Conservation (phyloP, 2,888 invertebrate species). For the Dolomedes plantarius region DNA sequence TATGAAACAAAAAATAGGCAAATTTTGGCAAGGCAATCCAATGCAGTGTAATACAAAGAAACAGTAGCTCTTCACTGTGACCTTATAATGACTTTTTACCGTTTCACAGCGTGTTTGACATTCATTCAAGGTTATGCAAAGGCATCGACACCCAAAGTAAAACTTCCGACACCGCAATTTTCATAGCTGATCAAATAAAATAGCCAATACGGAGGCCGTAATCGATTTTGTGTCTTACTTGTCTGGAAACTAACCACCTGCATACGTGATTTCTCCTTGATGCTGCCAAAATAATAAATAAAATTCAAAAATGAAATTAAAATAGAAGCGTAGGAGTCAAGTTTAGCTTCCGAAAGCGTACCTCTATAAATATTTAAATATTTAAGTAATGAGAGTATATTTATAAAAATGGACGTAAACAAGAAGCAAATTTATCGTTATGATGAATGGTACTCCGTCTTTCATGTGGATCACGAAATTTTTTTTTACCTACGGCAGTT, state of each 20-base stretch:
- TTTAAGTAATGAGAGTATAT: too few species aligned
- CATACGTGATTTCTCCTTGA: background rate
- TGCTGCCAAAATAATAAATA: background rate
- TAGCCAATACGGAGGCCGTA: background rate
- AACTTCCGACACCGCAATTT: background rate
- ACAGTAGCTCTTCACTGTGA: too few species aligned
- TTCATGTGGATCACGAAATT: too few species aligned
- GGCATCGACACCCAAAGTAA: background rate
- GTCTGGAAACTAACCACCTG: slow-evolving; percentile 10
- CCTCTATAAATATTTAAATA: too few species aligned
- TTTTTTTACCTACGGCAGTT: too few species aligned
- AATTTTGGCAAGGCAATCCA: too few species aligned
- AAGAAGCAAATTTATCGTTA: too few species aligned
- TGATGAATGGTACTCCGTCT: too few species aligned
- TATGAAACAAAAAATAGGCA: too few species aligned
- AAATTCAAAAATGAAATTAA: background rate
- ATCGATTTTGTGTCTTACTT: slow-evolving; percentile 12
- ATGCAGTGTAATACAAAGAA: too few species aligned
- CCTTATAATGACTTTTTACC: too few species aligned
- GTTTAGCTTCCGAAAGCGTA: background rate
- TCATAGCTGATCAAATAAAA: slow-evolving; percentile 5
- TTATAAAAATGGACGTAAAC: too few species aligned
- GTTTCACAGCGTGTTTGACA: background rate
- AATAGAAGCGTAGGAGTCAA: background rate
- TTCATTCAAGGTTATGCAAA: slow-evolving; percentile 1